These are phyloP conservation scores for Lepidurus arcticus DNA, from an alignment of 1,140 invertebrate species.

Conservation along the genomic window DNA sequence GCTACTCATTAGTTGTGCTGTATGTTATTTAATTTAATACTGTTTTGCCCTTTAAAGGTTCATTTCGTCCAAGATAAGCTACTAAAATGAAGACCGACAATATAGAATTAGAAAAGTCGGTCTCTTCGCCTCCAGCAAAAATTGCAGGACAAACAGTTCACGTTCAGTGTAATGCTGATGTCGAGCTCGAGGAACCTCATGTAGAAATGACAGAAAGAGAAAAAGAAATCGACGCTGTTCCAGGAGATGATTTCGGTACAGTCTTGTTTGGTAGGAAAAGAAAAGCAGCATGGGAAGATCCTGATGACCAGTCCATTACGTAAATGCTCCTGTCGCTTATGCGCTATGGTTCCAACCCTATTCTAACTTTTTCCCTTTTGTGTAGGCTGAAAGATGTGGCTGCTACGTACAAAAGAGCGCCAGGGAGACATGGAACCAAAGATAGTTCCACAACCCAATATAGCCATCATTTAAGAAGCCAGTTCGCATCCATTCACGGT, in stretches of 20 bases:
- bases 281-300: conserved; percentile 33
- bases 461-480: conserved; percentile 56
- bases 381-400: conserved; percentile 27
- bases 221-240: not conserved
- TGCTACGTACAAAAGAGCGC: conserved; percentile 23
- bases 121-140: not conserved
- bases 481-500: conserved; percentile 58
- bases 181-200: not conserved
- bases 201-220: not conserved
- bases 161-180: not conserved
- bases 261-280: conserved; percentile 5
- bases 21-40: not conserved
- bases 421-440: conserved; percentile 12
- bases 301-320: conserved; percentile 30
- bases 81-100: not conserved
- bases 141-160: not conserved
- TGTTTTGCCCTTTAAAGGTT: not conserved
- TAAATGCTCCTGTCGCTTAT: not conserved
- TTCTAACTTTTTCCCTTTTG: not conserved
- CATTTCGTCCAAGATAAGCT: not conserved
- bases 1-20: not conserved
- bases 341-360: not conserved
- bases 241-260: not conserved
- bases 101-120: not conserved
- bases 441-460: conserved; percentile 26